Conservation (phyloP, 2,888 invertebrate genomes). For the Melanchra persicariae region DNA sequence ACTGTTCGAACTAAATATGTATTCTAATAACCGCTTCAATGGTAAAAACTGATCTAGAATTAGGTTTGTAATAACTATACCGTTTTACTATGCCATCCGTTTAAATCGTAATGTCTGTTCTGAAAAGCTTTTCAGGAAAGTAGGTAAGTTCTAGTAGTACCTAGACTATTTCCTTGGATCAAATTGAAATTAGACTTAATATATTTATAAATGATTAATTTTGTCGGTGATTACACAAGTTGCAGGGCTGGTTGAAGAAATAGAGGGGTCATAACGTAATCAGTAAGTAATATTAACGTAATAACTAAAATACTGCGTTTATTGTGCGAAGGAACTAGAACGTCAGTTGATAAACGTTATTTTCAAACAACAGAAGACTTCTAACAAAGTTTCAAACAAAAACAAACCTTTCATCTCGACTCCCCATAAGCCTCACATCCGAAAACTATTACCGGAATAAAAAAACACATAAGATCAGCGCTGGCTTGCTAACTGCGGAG, state of each 20-base stretch:
- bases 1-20: background rate
- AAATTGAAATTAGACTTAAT: background rate
- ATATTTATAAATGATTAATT: too few relatives aligned
- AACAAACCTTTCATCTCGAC: conserved; percentile 8
- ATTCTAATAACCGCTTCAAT: background rate
- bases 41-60: conserved; percentile 7
- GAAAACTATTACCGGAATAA: conserved; percentile 51
- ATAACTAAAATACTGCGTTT: background rate
- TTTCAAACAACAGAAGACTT: background rate
- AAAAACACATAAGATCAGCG: conserved; percentile 51
- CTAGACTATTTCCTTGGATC: background rate
- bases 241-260: too few relatives aligned
- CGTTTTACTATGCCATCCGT: background rate
- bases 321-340: background rate
- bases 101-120: background rate
- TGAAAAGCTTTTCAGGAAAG: background rate
- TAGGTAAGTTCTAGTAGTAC: too few relatives aligned
- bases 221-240: too few relatives aligned
- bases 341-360: background rate
- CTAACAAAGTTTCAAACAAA: conserved; percentile 4
- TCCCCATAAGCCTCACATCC: conserved; percentile 8
- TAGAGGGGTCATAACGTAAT: too few relatives aligned
- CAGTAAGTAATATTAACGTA: background rate
- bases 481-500: conserved; percentile 50
- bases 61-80: conserved; percentile 3